Conservation (phyloP, 2,113 vertebrate species). For the Dicaeum eximium region DNA sequence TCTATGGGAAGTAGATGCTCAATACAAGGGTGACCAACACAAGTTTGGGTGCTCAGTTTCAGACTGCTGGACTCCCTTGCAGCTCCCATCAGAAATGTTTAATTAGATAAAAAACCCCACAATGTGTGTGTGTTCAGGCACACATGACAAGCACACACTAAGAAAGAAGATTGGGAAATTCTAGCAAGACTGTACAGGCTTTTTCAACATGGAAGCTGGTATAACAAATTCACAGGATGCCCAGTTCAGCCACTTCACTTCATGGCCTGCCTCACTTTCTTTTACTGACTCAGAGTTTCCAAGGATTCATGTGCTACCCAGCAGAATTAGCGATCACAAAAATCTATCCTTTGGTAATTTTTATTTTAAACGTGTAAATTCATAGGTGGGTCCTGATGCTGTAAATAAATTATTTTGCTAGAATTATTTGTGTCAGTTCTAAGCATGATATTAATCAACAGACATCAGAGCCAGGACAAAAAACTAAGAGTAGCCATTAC, state of each 20-base stretch:
- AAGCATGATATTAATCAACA: background rate
- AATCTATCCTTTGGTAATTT: background rate
- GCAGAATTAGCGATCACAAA: background rate
- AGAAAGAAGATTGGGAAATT: background rate
- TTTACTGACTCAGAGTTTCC: background rate
- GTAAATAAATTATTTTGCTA: background rate
- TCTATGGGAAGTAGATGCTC: background rate
- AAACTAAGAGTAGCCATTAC: background rate
- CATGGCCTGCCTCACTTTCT: background rate
- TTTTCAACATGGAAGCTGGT: background rate
- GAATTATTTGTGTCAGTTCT: background rate
- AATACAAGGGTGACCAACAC: background rate
- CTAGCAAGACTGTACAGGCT: accelerated
- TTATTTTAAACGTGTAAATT: background rate
- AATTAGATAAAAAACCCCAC: background rate
- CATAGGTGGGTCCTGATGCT: background rate
- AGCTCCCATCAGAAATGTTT: background rate
- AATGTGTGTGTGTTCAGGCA: background rate
- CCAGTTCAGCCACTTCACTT: background rate
- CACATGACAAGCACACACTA: background rate
- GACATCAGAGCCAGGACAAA: background rate
- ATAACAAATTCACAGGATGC: background rate
- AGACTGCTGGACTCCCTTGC: background rate
- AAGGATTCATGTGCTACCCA: background rate
- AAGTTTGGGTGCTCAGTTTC: background rate